These are phyloP conservation scores for Oxyura jamaicensis DNA, from an alignment of 2,113 vertebrate genomes.

Conservation along the genomic window DNA sequence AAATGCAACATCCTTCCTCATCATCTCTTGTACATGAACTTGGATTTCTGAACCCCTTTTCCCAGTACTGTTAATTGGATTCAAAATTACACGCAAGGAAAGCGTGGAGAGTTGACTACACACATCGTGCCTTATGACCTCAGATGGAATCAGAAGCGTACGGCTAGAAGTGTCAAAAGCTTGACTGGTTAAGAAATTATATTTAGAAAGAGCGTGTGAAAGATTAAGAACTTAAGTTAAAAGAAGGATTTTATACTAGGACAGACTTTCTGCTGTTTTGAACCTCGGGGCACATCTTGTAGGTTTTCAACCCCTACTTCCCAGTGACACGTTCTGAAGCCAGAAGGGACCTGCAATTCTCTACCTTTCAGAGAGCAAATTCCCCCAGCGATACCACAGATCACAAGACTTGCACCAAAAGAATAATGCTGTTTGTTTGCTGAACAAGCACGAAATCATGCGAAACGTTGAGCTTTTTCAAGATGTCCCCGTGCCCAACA, in stretches of 20 bases:
- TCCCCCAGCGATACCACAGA: not conserved
- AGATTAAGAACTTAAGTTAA: not conserved
- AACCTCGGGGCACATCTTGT: not conserved
- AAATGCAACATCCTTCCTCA: not conserved
- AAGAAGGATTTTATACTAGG: not conserved
- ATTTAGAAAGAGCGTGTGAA: not conserved
- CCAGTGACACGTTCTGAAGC: rapidly evolving
- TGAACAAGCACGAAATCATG: not conserved
- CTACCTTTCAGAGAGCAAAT: not conserved
- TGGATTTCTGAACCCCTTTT: not conserved
- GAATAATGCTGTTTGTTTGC: not conserved
- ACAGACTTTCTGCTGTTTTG: not conserved
- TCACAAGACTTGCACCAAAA: not conserved
- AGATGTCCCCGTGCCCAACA: not conserved
- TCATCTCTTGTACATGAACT: not conserved
- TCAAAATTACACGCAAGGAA: not conserved
- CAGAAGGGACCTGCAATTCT: not conserved
- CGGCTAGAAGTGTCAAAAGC: not conserved
- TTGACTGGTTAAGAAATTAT: not conserved
- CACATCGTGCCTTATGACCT: not conserved
- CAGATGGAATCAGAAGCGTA: not conserved
- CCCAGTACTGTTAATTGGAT: not conserved
- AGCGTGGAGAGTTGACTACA: not conserved
- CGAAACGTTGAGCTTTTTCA: not conserved
- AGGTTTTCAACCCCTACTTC: not conserved